A percentile compares a stretch with the other conserved stretches of the same genome.
Evolutionary conservation across 2,888 invertebrate genomes (phyloP).

Genomic region (Chrysolina haemoptera): DNA sequence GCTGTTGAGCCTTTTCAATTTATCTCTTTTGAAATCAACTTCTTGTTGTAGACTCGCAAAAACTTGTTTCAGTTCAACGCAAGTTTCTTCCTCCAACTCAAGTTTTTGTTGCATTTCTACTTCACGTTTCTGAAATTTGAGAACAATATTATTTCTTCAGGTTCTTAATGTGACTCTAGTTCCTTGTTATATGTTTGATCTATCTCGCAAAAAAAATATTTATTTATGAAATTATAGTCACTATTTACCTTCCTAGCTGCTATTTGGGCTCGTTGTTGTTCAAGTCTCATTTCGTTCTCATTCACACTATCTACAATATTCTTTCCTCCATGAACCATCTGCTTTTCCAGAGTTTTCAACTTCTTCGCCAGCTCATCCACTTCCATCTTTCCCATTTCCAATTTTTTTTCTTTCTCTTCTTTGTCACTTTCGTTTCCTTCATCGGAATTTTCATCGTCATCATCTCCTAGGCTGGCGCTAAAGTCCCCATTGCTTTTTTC

Average conservation of each 20-base stretch:
- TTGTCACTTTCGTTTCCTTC: slow-evolving; percentile 68
- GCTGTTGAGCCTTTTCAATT: slow-evolving; percentile 90
- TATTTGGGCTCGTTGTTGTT: slow-evolving; percentile 88
- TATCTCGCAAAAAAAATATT: too few relatives aligned
- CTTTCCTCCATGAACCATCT: slow-evolving; percentile 94
- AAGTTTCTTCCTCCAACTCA: slow-evolving; percentile 94
- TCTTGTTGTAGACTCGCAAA: slow-evolving; percentile 95
- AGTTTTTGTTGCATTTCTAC: slow-evolving; percentile 95
- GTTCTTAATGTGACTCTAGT: background rate
- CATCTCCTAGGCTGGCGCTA: slow-evolving; percentile 58
- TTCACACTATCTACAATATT: slow-evolving; percentile 96
- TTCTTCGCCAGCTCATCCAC: slow-evolving; percentile 84
- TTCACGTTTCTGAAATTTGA: slow-evolving; percentile 72
- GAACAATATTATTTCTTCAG: background rate
- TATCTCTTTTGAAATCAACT: slow-evolving; percentile 96
- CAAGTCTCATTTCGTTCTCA: slow-evolving; percentile 91
- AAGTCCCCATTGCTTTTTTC: slow-evolving; percentile 62
- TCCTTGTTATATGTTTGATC: too few relatives aligned
- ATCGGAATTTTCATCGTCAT: slow-evolving; percentile 51
- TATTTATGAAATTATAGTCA: background rate
- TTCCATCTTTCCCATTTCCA: slow-evolving; percentile 73
- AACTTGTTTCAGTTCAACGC: slow-evolving; percentile 90
- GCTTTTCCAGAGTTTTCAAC: slow-evolving; percentile 90
- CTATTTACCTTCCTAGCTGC: slow-evolving; percentile 83
- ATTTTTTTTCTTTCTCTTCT: slow-evolving; percentile 68